Conservation (phyloP, 1,140 invertebrate species). For the Cydia pomonella region DNA sequence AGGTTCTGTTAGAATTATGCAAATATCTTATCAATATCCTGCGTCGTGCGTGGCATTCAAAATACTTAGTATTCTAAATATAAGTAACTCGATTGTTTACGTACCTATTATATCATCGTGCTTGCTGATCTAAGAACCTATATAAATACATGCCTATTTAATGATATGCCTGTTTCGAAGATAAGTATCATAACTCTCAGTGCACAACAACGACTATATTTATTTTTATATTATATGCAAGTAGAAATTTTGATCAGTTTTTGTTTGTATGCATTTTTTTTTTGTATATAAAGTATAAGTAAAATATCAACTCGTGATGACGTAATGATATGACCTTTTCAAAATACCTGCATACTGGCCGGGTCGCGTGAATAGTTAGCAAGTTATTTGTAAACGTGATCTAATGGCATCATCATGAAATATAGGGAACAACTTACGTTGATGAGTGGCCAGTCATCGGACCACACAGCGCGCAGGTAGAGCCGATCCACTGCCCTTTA, state of each 20-base stretch:
- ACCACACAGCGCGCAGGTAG: slow-evolving; percentile 62
- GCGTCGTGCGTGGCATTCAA: slow-evolving; percentile 60
- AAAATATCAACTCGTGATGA: neutral
- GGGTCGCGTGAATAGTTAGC: slow-evolving; percentile 13
- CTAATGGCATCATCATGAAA: slow-evolving; percentile 28
- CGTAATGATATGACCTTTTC: slow-evolving; percentile 5
- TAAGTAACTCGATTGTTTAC: slow-evolving; percentile 50
- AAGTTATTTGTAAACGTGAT: slow-evolving; percentile 9
- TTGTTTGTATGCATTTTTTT: too few species aligned
- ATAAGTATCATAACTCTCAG: too few species aligned
- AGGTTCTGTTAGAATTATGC: slow-evolving; percentile 46
- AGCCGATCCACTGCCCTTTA: slow-evolving; percentile 36
- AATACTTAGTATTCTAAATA: slow-evolving; percentile 59
- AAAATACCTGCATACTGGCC: slow-evolving; percentile 27
- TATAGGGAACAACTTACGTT: neutral
- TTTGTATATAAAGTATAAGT: neutral
- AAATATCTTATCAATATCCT: slow-evolving; percentile 74
- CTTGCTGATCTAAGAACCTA: neutral
- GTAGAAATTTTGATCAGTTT: too few species aligned
- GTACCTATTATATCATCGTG: slow-evolving; percentile 41
- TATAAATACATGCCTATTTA: too few species aligned
- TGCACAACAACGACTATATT: too few species aligned
- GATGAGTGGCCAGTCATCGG: slow-evolving; percentile 40
- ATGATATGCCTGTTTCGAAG: too few species aligned
- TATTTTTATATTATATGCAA: too few species aligned